Base-by-base conservation (phyloP, 2,888 invertebrate species). In the Zeuzera pyrina region DNA sequence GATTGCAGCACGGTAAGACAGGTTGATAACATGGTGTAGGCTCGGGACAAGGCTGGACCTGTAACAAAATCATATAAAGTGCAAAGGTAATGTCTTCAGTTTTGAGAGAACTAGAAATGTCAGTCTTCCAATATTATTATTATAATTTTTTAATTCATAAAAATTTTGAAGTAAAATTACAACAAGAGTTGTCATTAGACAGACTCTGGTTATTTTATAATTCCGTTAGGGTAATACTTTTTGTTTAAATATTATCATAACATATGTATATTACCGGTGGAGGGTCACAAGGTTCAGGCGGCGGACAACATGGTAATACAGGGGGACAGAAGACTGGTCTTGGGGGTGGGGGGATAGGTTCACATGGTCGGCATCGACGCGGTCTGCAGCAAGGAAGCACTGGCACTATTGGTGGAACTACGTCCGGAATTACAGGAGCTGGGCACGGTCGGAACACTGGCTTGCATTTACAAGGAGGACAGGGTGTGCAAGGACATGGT, bases 1-100 rank as follows among this genome's bases (percentile, higher is more conserved):
- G 84, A 35, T 81, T 81, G 48, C 69, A 74, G 46, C 74, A 70
- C 1, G 83, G 83, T 15, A 81, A 42, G 2, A 78, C 72, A 19
- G 83, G 81, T 37, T 72, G 76, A 37, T 72, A 74, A 43, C 78
- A 81, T 0, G 64, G 65, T 11, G 53, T 73, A 10, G 61, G 85
- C 45, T 69, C 83, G 40, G 60, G 85, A 49, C 66, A 79, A 29
- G 63, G 79, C 47, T 52, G 49, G 1, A 74, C 45, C 79, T 81
- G 62, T 7, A 58, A 66, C 35, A 37, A 38, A 34, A 36, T n/a
- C n/a, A n/a, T n/a, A n/a, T n/a, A 25, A 27, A 22, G 6, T 13
- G 24, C 15, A 24, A 10, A 10, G 13, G 13, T 26, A 12, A 3
- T 16, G 3, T 11, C 24, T 12, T 10, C n/a, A 10, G 4, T 24